Evolutionary conservation across 2,113 vertebrate species (phyloP).

Genomic region (Brevimyrus niger): DNA sequence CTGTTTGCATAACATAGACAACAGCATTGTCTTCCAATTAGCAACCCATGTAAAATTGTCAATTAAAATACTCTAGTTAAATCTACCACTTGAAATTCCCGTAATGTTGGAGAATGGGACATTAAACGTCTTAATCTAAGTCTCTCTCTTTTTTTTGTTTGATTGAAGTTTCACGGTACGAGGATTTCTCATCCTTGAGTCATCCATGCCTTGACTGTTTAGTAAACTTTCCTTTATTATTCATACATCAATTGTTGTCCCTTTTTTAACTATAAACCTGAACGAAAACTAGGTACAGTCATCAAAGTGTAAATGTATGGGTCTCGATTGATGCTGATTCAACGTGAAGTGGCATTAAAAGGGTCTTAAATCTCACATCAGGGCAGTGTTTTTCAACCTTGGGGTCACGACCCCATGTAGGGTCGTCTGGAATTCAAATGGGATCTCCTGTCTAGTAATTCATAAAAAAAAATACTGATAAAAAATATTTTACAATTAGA

Average conservation of each 20-base stretch:
- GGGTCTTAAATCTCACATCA: neutral
- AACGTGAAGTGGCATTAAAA: neutral
- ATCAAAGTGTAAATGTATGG: neutral
- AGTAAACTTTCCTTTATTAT: neutral
- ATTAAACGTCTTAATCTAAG: too few relatives aligned
- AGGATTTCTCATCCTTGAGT: neutral
- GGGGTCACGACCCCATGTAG: too few relatives aligned
- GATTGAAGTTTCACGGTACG: neutral
- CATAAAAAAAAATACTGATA: too few relatives aligned
- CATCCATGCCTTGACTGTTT: neutral
- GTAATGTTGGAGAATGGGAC: neutral
- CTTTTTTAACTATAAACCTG: neutral
- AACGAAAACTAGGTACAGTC: neutral
- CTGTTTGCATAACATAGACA: neutral
- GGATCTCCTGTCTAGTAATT: too few relatives aligned
- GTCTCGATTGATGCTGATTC: neutral
- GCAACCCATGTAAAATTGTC: neutral
- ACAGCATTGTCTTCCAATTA: neutral
- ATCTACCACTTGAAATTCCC: neutral
- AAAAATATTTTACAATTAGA: too few relatives aligned
- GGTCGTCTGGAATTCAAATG: too few relatives aligned
- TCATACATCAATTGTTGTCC: neutral
- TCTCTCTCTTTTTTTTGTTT: neutral
- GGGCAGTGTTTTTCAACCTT: too few relatives aligned
- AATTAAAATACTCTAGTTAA: neutral